These are phyloP conservation scores for Poeciliopsis turneri DNA, from an alignment of 2,797 vertebrate species.

Conservation along the genomic window DNA sequence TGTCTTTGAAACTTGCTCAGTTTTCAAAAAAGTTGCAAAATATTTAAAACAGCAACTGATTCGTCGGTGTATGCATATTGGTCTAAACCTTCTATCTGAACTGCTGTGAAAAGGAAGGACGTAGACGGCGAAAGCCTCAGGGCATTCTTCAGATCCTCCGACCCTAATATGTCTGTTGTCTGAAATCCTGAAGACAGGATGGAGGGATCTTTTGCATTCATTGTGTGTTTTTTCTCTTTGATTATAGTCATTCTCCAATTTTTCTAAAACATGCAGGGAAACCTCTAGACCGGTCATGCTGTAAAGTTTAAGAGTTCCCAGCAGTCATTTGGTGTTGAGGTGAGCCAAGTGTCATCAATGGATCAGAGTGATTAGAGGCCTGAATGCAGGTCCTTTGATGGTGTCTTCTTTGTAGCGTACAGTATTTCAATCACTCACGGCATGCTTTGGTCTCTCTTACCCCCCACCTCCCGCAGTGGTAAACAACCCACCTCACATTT, in stretches of 20 bases:
- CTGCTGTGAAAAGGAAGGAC: background rate
- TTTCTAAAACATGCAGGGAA: constrained; percentile 4
- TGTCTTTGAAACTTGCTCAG: background rate
- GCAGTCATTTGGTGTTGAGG: constrained; percentile 40
- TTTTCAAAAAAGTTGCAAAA: background rate
- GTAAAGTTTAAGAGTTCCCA: constrained; percentile 3
- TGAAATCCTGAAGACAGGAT: constrained; percentile 19
- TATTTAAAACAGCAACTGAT: constrained; percentile 1
- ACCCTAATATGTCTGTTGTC: constrained; percentile 9
- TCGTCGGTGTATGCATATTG: background rate
- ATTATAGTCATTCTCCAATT: background rate
- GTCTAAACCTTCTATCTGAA: constrained; percentile 22
- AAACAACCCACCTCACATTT: constrained; percentile 8
- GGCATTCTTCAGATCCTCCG: constrained; percentile 8
- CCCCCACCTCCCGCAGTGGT: background rate
- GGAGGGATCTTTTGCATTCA: background rate
- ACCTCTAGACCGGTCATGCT: background rate
- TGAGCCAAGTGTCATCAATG: constrained; percentile 32
- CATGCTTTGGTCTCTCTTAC: background rate
- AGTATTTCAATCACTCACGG: constrained; percentile 23
- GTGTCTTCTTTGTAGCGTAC: background rate
- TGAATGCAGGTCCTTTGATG: constrained; percentile 26
- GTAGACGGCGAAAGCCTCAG: background rate
- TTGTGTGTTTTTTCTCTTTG: background rate
- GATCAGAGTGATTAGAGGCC: constrained; percentile 37